These are phyloP conservation scores for Caenorhabditis doughertyi DNA, from an alignment of 2,888 invertebrate genomes.

Conservation along the genomic window DNA sequence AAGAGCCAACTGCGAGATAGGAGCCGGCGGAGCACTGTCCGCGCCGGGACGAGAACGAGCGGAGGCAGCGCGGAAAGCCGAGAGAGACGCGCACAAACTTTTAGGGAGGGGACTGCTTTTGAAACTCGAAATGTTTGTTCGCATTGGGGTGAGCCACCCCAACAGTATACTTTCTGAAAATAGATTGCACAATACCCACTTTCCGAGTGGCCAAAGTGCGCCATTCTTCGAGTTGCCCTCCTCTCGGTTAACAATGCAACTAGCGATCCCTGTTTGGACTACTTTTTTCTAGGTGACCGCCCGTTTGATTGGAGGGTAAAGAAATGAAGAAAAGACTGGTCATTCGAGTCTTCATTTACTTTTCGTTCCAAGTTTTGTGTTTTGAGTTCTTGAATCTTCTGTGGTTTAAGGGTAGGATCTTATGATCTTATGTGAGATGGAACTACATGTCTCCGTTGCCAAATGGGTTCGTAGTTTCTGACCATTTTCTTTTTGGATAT, in stretches of 20 bases:
- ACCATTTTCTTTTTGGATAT: too few relatives aligned
- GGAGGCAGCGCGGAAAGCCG: conserved; percentile 53
- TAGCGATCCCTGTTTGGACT: conserved; percentile 54
- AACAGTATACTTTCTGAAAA: conserved; percentile 63
- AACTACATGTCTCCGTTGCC: too few relatives aligned
- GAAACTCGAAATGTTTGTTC: conserved; percentile 63
- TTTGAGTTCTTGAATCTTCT: conserved; percentile 6
- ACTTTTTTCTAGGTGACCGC: conserved; percentile 51
- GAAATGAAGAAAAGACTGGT: conserved; percentile 28
- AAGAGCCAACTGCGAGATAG: background rate
- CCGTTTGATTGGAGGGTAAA: conserved; percentile 6
- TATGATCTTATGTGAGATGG: too few relatives aligned
- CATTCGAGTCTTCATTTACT: conserved; percentile 32
- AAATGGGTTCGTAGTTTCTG: too few relatives aligned
- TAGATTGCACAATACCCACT: conserved; percentile 57
- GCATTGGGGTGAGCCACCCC: conserved; percentile 52
- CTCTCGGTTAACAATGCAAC: conserved; percentile 46
- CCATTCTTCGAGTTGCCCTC: conserved; percentile 61
- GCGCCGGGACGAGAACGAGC: background rate
- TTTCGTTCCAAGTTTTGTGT: background rate
- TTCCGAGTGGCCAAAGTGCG: conserved; percentile 43
- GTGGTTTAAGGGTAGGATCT: too few relatives aligned
- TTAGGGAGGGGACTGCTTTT: conserved; percentile 50
- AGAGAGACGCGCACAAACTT: conserved; percentile 51
- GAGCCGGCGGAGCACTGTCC: conserved; percentile 10